Evolutionary conservation across 2,888 invertebrate genomes (phyloP).

Genomic region (Clepsis dumicolana): DNA sequence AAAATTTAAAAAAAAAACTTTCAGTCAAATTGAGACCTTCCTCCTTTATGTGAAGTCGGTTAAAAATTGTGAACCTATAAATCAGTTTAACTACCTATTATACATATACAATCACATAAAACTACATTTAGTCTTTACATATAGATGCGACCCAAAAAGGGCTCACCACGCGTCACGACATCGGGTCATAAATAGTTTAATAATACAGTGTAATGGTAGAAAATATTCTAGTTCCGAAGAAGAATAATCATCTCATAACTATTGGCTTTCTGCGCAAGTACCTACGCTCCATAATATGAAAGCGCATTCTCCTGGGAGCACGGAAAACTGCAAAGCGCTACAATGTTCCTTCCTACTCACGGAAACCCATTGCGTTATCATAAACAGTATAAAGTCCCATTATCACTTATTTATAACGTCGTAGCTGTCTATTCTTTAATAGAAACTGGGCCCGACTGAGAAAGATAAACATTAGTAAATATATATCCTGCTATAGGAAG

Average conservation of each 20-base stretch:
- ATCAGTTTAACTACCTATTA: too few species aligned
- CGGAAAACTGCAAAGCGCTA: conserved; percentile 6
- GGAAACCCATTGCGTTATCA: conserved; percentile 9
- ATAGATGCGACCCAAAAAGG: background rate
- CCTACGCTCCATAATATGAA: conserved; percentile 1
- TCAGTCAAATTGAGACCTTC: too few species aligned
- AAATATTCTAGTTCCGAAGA: background rate
- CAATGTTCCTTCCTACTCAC: conserved; percentile 5
- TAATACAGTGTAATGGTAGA: background rate
- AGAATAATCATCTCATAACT: background rate
- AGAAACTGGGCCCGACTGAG: conserved; percentile 9
- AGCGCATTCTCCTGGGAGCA: conserved; percentile 3
- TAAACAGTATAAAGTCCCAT: conserved; percentile 15
- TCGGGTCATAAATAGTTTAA: background rate
- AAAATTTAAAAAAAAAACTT: too few species aligned
- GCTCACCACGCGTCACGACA: background rate
- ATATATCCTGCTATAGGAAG: conserved; percentile 11
- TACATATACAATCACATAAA: too few species aligned
- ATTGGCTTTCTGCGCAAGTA: conserved; percentile 7
- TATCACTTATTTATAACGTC: conserved; percentile 17
- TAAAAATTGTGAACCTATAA: too few species aligned
- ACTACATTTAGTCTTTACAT: too few species aligned
- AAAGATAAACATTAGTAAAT: conserved; percentile 20
- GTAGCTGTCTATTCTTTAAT: conserved; percentile 10
- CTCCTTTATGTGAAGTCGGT: too few species aligned